Evolutionary conservation across 92 coral and sea anemone species (phyloP), one percentile per base, ranked within the genome.

Genomic region (Meandrina meandrites): DNA sequence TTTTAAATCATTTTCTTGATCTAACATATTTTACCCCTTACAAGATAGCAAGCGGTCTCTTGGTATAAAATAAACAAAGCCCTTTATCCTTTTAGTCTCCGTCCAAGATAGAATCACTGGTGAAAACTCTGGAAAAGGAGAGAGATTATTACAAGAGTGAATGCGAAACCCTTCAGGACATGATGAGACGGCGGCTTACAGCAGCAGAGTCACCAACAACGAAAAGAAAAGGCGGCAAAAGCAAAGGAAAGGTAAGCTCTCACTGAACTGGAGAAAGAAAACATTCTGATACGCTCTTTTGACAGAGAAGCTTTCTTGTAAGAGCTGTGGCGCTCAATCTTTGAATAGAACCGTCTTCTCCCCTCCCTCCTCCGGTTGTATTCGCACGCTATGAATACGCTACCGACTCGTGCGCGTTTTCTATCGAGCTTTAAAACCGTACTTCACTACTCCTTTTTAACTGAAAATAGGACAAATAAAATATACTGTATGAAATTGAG

Each of bases 71-170:
- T 78, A 45, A 79, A 53, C 36, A 51, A 47, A 36, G 1, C 54
- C 3, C 60, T 18, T 56, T 35, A 2, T 53, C 17, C 62, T 48
- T 85, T 75, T 74, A 96, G 96, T 95, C 99, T 27, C 98, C 99
- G 14, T 97, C 98, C 54, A 92, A 89, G 79, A 88, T 93, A 30
- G 99, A 97, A 75, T 85, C 91, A 28, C 92, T 97, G 24, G 92
- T 97, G 15, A 95, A 91, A 60, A 93, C 97, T 0, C 32, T 97
- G 85, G 99, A 97, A 47, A 95, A 95, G 75, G 98, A 97, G 88
- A 83, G 98, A 47, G 96, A 95, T 86, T 95, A 97, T 56, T 97
- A 95, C 90, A 97, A 95, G 84, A 79, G 93, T 18, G 99, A 97
- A 68, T 97, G 99, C 57, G 99, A 94, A 21, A 80, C 99, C 17